These are phyloP conservation scores for Cebidichthys violaceus DNA, from an alignment of 2,113 vertebrate species.

Conservation along the genomic window DNA sequence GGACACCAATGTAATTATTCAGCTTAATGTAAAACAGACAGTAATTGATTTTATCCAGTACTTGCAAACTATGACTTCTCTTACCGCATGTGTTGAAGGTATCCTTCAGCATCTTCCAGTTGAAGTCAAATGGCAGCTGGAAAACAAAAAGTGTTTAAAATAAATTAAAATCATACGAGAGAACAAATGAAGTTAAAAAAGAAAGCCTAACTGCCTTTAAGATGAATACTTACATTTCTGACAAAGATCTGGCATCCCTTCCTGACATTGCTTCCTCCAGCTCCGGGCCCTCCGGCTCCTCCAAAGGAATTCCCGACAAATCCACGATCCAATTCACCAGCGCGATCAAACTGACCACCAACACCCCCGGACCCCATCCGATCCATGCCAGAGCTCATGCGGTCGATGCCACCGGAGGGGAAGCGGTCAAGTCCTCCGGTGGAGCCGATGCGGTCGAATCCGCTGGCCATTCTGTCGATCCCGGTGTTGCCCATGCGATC, in stretches of 20 bases:
- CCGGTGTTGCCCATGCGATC: conserved; percentile 84
- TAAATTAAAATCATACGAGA: neutral
- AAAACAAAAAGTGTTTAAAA: conserved; percentile 21
- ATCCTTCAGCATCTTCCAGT: conserved; percentile 99
- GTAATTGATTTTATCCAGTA: too few relatives aligned
- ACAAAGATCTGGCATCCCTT: conserved; percentile 99
- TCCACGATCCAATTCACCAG: conserved; percentile 92
- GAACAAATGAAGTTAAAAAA: neutral
- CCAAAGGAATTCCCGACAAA: conserved; percentile 92
- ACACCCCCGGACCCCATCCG: conserved; percentile 91
- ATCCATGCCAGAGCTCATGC: conserved; percentile 90
- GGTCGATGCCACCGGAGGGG: conserved; percentile 85
- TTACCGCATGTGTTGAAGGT: conserved; percentile 97
- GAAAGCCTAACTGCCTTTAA: fast-evolving
- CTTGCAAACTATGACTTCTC: conserved; percentile 34
- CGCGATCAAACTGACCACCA: conserved; percentile 90
- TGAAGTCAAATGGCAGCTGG: conserved; percentile 98
- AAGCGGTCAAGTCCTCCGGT: conserved; percentile 81
- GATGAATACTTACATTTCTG: conserved; percentile 90
- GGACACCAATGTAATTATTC: neutral
- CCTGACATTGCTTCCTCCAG: conserved; percentile 86
- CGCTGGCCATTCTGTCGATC: conserved; percentile 77
- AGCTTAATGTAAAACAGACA: neutral
- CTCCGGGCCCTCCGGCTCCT: conserved; percentile 87
- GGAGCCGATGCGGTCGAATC: conserved; percentile 82